Evolutionary conservation across 2,113 vertebrate species (phyloP).

Genomic region (Aythya baeri): DNA sequence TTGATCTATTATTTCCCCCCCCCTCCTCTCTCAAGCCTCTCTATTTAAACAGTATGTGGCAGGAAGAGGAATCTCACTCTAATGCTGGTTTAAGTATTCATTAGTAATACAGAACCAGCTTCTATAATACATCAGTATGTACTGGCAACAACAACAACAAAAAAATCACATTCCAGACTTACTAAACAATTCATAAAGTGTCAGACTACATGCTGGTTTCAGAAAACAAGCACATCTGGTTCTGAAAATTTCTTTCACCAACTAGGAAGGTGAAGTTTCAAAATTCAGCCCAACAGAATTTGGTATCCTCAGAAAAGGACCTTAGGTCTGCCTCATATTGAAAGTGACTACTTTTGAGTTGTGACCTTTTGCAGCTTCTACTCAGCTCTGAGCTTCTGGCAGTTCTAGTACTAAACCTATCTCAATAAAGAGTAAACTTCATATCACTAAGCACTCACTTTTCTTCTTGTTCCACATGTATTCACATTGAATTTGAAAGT

Average conservation of each 20-base stretch:
- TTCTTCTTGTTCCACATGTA: conserved; percentile 59
- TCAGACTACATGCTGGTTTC: neutral
- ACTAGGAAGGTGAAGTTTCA: neutral
- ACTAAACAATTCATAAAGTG: neutral
- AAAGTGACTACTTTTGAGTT: neutral
- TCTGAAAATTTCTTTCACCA: neutral
- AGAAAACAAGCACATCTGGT: neutral
- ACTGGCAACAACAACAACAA: neutral
- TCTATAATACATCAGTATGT: neutral
- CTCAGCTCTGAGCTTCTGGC: neutral
- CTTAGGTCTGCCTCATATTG: neutral
- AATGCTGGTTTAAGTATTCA: neutral
- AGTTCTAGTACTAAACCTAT: neutral
- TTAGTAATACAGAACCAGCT: neutral
- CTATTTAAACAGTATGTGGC: neutral
- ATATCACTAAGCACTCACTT: neutral
- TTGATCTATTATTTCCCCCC: neutral
- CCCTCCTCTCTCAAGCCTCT: too few relatives aligned
- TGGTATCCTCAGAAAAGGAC: neutral
- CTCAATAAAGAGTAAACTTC: neutral
- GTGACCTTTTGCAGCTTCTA: neutral
- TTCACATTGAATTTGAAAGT: conserved; percentile 55
- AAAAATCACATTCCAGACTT: neutral
- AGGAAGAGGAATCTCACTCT: neutral
- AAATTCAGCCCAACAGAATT: neutral